phyloP scores from a whole-genome alignment of 2,113 vertebrate genomes.

The Callipepla squamata region DNA sequence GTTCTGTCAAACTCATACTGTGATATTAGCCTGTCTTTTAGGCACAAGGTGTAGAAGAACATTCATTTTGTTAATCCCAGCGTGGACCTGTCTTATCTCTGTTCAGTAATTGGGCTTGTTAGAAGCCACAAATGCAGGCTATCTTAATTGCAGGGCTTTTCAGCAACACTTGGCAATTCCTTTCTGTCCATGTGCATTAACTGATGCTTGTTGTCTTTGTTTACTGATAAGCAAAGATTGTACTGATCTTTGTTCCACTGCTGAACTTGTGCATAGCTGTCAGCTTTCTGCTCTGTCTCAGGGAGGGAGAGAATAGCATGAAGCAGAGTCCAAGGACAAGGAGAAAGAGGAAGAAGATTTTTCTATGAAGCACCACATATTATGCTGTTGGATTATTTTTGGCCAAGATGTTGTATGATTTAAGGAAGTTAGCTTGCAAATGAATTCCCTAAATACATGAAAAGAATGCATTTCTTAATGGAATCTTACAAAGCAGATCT shows the following conservation, averaged over 20 bases:
- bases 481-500: background rate
- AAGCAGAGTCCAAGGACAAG: background rate
- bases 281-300: background rate
- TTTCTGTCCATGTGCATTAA: background rate
- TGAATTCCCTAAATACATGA: accelerated
- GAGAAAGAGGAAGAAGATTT: background rate
- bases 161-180: background rate
- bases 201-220: background rate
- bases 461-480: background rate
- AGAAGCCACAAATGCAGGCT: background rate
- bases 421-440: background rate
- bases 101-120: background rate
- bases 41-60: background rate
- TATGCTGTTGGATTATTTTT: background rate
- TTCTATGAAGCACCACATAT: background rate
- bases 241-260: background rate
- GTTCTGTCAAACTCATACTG: background rate
- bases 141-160: background rate
- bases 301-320: background rate
- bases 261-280: background rate
- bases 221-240: background rate
- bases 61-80: background rate
- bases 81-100: background rate
- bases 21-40: background rate
- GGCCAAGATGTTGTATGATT: background rate